Percentiles rank a stretch among this genome's conserved stretches.
These are phyloP conservation scores for Daktulosphaira vitifoliae DNA, from an alignment of 1,140 invertebrate species.

Conservation along the genomic window DNA sequence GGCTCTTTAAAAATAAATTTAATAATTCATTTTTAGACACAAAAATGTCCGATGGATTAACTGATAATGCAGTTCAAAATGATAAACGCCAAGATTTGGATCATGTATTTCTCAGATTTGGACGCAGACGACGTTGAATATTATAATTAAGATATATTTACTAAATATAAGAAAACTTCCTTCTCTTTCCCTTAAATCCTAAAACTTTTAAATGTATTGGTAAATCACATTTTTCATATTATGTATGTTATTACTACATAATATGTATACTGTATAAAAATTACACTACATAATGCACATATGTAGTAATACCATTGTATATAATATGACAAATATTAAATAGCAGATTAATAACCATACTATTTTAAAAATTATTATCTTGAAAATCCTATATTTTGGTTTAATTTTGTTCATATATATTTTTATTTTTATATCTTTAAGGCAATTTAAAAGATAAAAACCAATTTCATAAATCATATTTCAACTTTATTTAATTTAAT, in stretches of 20 bases:
- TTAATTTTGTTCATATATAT: too few relatives aligned
- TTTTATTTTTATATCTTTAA: too few relatives aligned
- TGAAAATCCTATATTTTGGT: slow-evolving; percentile 7
- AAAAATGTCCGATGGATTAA: slow-evolving; percentile 16
- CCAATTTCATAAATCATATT: too few relatives aligned
- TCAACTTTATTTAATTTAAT: neutral
- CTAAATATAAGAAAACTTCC: slow-evolving; percentile 24
- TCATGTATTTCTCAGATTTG: slow-evolving; percentile 71
- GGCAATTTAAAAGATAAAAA: too few relatives aligned
- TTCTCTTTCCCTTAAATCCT: slow-evolving; percentile 29
- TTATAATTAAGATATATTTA: neutral
- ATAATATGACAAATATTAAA: slow-evolving; percentile 3
- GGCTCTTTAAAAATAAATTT: too few relatives aligned
- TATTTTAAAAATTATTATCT: neutral
- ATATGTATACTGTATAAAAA: neutral
- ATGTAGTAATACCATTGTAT: too few relatives aligned
- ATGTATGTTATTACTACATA: neutral
- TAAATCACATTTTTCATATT: slow-evolving; percentile 1
- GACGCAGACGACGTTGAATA: slow-evolving; percentile 49
- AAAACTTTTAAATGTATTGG: slow-evolving; percentile 16
- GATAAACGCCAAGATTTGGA: slow-evolving; percentile 71
- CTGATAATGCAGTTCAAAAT: slow-evolving; percentile 19
- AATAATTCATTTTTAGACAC: slow-evolving; percentile 18
- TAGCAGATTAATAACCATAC: neutral
- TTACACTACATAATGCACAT: too few relatives aligned